Conservation (phyloP, 2,797 vertebrate genomes). For the Lutjanus argentimaculatus region DNA sequence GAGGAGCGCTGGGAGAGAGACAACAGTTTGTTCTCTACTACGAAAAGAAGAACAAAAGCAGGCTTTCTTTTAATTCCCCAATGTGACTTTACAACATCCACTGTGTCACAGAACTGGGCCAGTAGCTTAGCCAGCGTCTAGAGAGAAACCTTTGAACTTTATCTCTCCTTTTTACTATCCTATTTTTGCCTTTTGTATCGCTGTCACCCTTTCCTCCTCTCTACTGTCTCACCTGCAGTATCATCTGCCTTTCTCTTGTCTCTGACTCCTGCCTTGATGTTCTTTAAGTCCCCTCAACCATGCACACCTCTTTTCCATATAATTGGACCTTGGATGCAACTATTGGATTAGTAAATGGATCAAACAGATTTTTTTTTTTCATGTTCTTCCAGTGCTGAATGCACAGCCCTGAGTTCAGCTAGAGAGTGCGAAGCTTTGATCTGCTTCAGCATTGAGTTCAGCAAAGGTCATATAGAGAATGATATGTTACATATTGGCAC, state of each 20-base stretch:
- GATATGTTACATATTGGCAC: not conserved
- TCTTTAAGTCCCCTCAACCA: not conserved
- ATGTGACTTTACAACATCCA: slow-evolving; percentile 57
- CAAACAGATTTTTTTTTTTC: slow-evolving; percentile 38
- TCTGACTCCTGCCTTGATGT: slow-evolving; percentile 8
- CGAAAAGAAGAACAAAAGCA: slow-evolving; percentile 36
- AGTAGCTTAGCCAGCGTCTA: slow-evolving; percentile 43
- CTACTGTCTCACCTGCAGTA: not conserved
- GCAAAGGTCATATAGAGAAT: slow-evolving; percentile 22
- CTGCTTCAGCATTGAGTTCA: slow-evolving; percentile 15
- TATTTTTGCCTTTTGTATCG: slow-evolving; percentile 14
- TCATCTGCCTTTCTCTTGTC: slow-evolving; percentile 7
- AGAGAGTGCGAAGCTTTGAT: slow-evolving; percentile 46
- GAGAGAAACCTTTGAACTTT: slow-evolving; percentile 57
- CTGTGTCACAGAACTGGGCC: slow-evolving; percentile 58
- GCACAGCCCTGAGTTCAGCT: slow-evolving; percentile 24
- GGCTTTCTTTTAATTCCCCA: slow-evolving; percentile 60
- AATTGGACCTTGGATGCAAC: slow-evolving; percentile 17
- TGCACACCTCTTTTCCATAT: not conserved
- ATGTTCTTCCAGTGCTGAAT: slow-evolving; percentile 32
- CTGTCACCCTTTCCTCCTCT: slow-evolving; percentile 18
- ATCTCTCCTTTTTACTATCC: not conserved
- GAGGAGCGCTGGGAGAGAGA: slow-evolving; percentile 20
- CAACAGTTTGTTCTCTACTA: slow-evolving; percentile 53
- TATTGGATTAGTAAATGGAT: slow-evolving; percentile 44